A percentile compares a stretch with the other conserved stretches of the same genome.
phyloP scores from a whole-genome alignment of 2,113 vertebrate genomes.

The Sula dactylatra region DNA sequence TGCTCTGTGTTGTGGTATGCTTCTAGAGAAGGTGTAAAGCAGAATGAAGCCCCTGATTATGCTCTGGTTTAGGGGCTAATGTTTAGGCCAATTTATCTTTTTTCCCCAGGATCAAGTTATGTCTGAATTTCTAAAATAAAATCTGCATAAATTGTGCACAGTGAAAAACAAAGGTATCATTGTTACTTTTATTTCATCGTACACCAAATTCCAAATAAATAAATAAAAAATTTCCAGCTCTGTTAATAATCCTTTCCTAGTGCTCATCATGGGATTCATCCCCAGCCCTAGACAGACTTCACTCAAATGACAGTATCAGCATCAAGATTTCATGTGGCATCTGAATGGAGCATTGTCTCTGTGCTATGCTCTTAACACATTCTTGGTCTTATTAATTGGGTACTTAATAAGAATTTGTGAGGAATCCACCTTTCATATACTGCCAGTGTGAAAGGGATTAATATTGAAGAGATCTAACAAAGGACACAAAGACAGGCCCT shows the following conservation, averaged over 20 bases:
- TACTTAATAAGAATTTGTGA: conserved; percentile 52
- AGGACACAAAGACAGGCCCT: conserved; percentile 55
- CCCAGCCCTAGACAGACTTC: not conserved
- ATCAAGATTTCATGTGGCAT: conserved; percentile 19
- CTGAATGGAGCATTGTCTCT: conserved; percentile 39
- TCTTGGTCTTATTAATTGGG: conserved; percentile 52
- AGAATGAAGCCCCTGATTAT: not conserved
- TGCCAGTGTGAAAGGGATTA: conserved; percentile 54
- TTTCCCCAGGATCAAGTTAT: not conserved
- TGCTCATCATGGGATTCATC: not conserved
- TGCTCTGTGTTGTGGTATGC: not conserved
- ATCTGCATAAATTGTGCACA: not conserved
- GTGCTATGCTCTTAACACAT: not conserved
- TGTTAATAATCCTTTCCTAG: not conserved
- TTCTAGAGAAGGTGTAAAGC: not conserved
- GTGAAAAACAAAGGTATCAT: not conserved
- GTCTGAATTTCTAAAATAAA: not conserved
- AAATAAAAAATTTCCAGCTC: not conserved
- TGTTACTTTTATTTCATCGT: not conserved
- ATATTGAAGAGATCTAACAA: conserved; percentile 59
- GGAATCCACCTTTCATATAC: conserved; percentile 58
- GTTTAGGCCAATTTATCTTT: not conserved
- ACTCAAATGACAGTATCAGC: conserved; percentile 32
- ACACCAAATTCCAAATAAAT: not conserved
- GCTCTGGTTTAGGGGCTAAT: not conserved